Percentiles rank a stretch among this genome's conserved stretches.
Evolutionary conservation across 1,140 invertebrate species (phyloP).

Genomic region (Bombus haemorrhoidalis): DNA sequence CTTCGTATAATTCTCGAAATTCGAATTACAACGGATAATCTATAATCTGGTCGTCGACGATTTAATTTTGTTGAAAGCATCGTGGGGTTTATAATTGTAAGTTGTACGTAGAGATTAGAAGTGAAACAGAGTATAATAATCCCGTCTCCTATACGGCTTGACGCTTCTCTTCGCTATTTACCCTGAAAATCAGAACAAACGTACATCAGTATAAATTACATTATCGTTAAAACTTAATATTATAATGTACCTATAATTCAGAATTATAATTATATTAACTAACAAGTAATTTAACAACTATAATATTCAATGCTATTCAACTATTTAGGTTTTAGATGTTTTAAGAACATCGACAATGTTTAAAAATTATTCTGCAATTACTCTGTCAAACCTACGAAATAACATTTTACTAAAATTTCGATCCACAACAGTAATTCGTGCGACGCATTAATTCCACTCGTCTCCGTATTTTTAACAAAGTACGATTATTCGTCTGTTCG

Average conservation of each 20-base stretch:
- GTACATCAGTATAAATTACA: not conserved
- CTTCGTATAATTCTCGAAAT: not conserved
- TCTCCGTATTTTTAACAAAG: too few relatives aligned
- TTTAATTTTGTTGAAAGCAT: not conserved
- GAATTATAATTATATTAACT: not conserved
- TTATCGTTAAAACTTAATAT: not conserved
- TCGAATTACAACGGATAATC: not conserved
- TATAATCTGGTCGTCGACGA: not conserved
- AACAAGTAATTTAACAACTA: too few relatives aligned
- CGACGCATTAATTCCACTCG: too few relatives aligned
- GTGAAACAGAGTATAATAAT: not conserved
- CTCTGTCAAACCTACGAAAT: too few relatives aligned
- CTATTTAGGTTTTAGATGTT: too few relatives aligned
- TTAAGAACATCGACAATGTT: too few relatives aligned
- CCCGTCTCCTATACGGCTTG: not conserved
- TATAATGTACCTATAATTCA: not conserved
- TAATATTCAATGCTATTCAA: too few relatives aligned
- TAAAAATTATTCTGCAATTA: too few relatives aligned
- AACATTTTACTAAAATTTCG: too few relatives aligned
- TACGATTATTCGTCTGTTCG: too few relatives aligned
- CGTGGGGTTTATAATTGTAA: not conserved
- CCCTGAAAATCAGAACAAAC: not conserved
- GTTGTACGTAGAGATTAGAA: not conserved
- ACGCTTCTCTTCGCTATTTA: not conserved
- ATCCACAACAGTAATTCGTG: too few relatives aligned